Conservation (phyloP, 2,797 vertebrate genomes). For the Acanthopagrus latus region DNA sequence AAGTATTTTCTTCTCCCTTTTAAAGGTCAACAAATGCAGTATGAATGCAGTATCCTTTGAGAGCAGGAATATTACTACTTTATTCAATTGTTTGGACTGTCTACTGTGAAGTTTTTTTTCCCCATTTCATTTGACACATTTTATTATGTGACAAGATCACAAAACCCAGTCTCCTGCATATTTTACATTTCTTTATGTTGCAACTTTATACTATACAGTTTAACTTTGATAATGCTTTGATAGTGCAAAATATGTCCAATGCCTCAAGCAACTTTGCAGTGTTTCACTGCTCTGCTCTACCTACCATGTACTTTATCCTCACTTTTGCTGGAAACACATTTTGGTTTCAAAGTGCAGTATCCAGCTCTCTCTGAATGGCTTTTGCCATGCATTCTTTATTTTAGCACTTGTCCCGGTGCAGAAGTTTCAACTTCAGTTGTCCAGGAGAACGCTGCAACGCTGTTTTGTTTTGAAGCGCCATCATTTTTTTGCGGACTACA, state of each 20-base stretch:
- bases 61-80: neutral
- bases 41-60: neutral
- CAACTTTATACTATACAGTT: neutral
- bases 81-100: neutral
- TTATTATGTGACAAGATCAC: neutral
- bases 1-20: neutral
- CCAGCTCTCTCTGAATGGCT: neutral
- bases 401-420: too few species aligned
- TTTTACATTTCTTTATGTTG: too few species aligned
- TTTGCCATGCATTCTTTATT: neutral
- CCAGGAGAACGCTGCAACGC: too few species aligned
- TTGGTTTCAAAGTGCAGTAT: neutral
- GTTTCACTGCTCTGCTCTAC: neutral
- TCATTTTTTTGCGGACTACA: too few species aligned
- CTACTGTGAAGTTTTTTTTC: neutral
- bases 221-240: too few species aligned
- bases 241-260: too few species aligned
- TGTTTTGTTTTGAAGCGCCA: neutral
- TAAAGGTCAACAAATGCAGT: conserved; percentile 6
- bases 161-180: neutral
- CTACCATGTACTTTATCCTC: neutral
- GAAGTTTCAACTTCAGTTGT: too few species aligned
- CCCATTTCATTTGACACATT: neutral
- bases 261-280: too few species aligned
- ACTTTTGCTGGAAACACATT: neutral